Evolutionary conservation across 2,797 vertebrate genomes (phyloP).

Genomic region (Fistularia tabacaria): DNA sequence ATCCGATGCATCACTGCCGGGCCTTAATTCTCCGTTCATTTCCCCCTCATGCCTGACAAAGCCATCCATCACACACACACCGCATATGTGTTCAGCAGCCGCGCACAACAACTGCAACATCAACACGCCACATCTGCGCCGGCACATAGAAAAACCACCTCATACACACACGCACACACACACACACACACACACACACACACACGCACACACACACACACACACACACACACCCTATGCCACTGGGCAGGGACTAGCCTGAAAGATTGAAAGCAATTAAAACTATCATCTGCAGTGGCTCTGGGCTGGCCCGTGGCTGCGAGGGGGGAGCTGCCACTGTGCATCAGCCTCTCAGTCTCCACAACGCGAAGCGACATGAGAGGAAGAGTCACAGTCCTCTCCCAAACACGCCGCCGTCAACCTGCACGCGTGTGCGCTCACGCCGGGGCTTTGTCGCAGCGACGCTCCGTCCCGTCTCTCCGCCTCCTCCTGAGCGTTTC

Average conservation of each 20-base stretch:
- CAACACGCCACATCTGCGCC: conserved; percentile 26
- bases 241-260: conserved; percentile 84
- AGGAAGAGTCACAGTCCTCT: conserved; percentile 51
- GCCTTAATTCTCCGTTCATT: conserved; percentile 58
- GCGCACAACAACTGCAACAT: conserved; percentile 42
- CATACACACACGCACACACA: conserved; percentile 24
- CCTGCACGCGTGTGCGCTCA: conserved; percentile 22
- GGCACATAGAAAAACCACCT: conserved; percentile 23
- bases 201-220: conserved; percentile 38
- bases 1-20: conserved; percentile 59
- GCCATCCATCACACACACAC: conserved; percentile 65
- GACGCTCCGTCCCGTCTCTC: not conserved
- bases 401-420: conserved; percentile 42
- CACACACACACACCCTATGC: conserved; percentile 67
- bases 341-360: conserved; percentile 82
- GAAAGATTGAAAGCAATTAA: conserved; percentile 99
- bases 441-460: conserved; percentile 31
- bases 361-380: conserved; percentile 68
- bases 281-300: conserved; percentile 96
- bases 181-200: conserved; percentile 29
- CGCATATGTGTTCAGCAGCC: conserved; percentile 53
- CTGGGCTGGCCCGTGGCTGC: conserved; percentile 89
- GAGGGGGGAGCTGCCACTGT: conserved; percentile 90
- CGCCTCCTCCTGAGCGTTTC: conserved; percentile 1
- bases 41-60: conserved; percentile 49